These are phyloP conservation scores for Drosophila differens DNA, from an alignment of 2,888 invertebrate species.

Conservation along the genomic window DNA sequence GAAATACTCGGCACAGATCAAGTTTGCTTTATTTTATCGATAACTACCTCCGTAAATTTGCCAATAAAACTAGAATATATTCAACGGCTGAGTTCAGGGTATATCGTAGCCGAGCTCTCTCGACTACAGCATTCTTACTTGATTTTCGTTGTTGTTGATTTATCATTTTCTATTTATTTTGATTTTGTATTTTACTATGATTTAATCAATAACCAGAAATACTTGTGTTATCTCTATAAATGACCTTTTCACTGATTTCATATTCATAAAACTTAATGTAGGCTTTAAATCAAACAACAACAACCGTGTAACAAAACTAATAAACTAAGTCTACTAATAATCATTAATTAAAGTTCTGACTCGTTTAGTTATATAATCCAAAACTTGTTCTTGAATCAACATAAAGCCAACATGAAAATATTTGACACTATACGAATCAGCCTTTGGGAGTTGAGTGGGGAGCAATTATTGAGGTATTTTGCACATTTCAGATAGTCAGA, in stretches of 20 bases:
- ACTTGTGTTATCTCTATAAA: not conserved
- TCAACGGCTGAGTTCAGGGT: too few species aligned
- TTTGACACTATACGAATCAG: not conserved
- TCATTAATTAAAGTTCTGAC: not conserved
- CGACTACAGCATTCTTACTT: too few species aligned
- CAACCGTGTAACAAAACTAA: not conserved
- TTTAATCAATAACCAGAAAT: not conserved
- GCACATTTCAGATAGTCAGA: slow-evolving; percentile 2
- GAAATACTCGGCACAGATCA: too few species aligned
- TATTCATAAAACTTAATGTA: not conserved
- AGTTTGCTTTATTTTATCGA: too few species aligned
- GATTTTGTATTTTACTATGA: not conserved
- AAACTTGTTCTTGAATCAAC: not conserved
- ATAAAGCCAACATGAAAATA: not conserved
- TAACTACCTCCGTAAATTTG: too few species aligned
- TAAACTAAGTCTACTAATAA: not conserved
- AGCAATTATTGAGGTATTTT: slow-evolving; percentile 15
- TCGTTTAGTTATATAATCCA: not conserved
- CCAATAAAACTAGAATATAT: too few species aligned
- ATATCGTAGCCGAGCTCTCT: too few species aligned
- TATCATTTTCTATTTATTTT: not conserved
- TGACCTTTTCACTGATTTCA: not conserved
- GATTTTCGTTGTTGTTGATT: not conserved
- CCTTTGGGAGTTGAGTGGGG: not conserved
- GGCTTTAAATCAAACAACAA: not conserved